Evolutionary conservation across 2,797 vertebrate genomes (phyloP).

Genomic region (Alectoris magna): DNA sequence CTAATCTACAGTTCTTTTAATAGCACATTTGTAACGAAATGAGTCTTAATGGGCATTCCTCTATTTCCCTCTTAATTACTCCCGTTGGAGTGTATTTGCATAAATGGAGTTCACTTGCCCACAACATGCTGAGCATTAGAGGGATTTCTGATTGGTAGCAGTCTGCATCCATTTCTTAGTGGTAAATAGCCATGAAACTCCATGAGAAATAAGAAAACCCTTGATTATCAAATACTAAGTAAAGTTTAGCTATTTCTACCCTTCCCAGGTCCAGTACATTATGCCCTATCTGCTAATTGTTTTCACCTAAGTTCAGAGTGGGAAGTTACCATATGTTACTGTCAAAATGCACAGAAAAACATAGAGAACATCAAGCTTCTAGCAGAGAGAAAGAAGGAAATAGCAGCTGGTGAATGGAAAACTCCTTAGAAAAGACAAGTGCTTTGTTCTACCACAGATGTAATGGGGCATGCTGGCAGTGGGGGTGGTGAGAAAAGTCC

Average conservation of each 20-base stretch:
- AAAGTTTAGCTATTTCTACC: background rate
- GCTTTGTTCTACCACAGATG: background rate
- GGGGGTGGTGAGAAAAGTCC: rapidly evolving
- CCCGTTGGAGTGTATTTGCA: background rate
- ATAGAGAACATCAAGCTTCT: background rate
- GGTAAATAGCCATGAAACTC: background rate
- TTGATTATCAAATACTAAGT: background rate
- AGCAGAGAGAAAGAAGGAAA: background rate
- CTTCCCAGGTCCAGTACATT: background rate
- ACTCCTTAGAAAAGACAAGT: background rate
- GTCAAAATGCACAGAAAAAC: constrained; percentile 31
- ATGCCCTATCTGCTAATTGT: background rate
- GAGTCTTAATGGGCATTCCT: constrained; percentile 38
- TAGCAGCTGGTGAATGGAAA: constrained; percentile 12
- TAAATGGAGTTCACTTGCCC: constrained; percentile 27
- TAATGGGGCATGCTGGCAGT: background rate
- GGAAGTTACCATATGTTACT: background rate
- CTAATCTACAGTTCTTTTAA: constrained; percentile 51
- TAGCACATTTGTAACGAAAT: constrained; percentile 21
- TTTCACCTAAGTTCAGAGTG: background rate
- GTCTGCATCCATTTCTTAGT: background rate
- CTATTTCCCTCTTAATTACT: constrained; percentile 47
- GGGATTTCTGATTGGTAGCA: background rate
- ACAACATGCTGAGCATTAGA: background rate
- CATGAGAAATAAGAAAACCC: background rate